Percentiles rank a stretch among this genome's conserved stretches.
phyloP scores from a whole-genome alignment of 2,113 vertebrate genomes.

The Lamprotornis superbus region DNA sequence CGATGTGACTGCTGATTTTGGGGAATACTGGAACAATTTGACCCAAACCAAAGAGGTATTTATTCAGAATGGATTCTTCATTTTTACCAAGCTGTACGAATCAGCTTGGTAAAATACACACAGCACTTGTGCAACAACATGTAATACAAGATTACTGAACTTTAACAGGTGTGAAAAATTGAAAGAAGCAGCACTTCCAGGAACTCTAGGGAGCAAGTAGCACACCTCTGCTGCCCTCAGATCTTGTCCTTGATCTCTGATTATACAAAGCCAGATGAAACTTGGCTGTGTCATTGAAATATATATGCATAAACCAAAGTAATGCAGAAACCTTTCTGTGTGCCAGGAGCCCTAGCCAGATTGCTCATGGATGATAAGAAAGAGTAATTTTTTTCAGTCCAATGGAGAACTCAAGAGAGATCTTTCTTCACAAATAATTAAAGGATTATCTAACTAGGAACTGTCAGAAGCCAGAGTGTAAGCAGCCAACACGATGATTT shows the following conservation, averaged over 20 bases:
- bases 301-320: background rate
- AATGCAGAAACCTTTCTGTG: background rate
- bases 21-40: background rate
- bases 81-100: background rate
- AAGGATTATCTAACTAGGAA: background rate
- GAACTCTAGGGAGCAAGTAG: background rate
- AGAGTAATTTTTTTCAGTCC: background rate
- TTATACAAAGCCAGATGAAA: background rate
- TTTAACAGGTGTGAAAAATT: background rate
- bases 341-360: background rate
- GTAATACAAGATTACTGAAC: background rate
- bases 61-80: background rate
- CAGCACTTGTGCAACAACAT: rapidly evolving
- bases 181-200: background rate
- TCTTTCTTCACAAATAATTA: background rate
- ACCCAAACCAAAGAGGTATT: background rate
- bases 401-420: background rate
- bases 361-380: background rate
- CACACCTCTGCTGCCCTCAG: background rate
- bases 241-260: background rate
- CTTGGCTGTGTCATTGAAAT: background rate
- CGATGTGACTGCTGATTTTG: background rate
- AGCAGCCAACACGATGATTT: background rate
- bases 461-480: background rate
- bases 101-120: background rate